Conservation (phyloP, 2,888 invertebrate genomes). For the Micoletzkya japonica region DNA sequence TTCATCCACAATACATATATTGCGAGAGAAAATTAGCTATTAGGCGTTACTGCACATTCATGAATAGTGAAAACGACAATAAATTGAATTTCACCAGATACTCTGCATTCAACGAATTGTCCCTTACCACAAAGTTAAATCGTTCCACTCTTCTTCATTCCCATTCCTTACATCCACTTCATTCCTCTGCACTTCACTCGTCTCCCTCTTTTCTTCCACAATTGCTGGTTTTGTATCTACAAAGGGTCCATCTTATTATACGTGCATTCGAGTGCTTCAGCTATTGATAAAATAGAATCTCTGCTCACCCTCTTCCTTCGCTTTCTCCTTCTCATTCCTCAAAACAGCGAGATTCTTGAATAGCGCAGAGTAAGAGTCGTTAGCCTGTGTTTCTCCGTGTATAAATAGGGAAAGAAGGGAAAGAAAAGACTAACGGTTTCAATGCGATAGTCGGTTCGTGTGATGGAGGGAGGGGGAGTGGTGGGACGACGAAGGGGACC, state of each 20-base stretch:
- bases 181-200: background rate
- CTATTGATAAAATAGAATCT: too few relatives aligned
- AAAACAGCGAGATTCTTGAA: conserved; percentile 49
- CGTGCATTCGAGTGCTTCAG: too few relatives aligned
- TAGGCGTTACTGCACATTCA: too few relatives aligned
- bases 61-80: too few relatives aligned
- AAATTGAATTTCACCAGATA: background rate
- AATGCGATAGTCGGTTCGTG: conserved; percentile 22
- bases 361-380: conserved; percentile 55
- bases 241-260: too few relatives aligned
- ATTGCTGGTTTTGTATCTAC: too few relatives aligned
- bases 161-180: background rate
- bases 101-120: background rate
- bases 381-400: conserved; percentile 32
- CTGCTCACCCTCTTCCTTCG: conserved; percentile 9
- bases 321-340: conserved; percentile 27
- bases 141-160: conserved; percentile 22
- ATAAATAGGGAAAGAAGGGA: background rate
- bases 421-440: conserved; percentile 25
- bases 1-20: too few relatives aligned
- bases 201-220: background rate
- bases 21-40: too few relatives aligned
- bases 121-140: conserved; percentile 18
- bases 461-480: conserved; percentile 18
- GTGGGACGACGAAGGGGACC: conserved; percentile 3